phyloP scores from a whole-genome alignment of 1,140 invertebrate species.

The Brachionus koreanus region DNA sequence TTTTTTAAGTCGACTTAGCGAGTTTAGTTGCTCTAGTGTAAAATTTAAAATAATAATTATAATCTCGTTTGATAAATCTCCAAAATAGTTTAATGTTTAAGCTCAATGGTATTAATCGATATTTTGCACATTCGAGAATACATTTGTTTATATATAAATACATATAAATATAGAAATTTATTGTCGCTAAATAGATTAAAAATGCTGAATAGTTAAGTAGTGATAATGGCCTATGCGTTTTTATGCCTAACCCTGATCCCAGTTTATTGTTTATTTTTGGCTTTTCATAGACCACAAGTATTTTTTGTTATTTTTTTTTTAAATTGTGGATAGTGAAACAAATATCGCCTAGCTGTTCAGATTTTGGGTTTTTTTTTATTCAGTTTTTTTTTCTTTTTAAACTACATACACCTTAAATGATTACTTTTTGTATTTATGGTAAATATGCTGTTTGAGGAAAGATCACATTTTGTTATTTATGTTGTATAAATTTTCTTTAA shows the following conservation, averaged over 20 bases:
- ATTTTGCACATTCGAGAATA: background rate
- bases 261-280: background rate
- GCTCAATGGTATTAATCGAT: slow-evolving; percentile 6
- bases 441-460: background rate
- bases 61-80: background rate
- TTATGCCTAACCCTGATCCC: background rate
- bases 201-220: background rate
- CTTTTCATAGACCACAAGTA: background rate
- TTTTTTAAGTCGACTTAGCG: background rate
- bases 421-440: background rate
- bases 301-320: background rate
- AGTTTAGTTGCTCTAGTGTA: background rate
- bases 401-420: background rate
- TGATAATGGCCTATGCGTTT: background rate
- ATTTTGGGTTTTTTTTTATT: background rate
- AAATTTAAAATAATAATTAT: background rate
- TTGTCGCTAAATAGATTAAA: background rate
- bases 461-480: background rate
- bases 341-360: background rate
- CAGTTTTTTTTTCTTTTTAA: background rate
- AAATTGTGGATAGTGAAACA: background rate
- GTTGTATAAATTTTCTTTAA: background rate
- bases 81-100: background rate
- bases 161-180: background rate
- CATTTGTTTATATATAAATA: background rate